A percentile compares a stretch with the other conserved stretches of the same genome.
Evolutionary conservation across 2,888 invertebrate species (phyloP).

Genomic region (Alsophila aescularia): DNA sequence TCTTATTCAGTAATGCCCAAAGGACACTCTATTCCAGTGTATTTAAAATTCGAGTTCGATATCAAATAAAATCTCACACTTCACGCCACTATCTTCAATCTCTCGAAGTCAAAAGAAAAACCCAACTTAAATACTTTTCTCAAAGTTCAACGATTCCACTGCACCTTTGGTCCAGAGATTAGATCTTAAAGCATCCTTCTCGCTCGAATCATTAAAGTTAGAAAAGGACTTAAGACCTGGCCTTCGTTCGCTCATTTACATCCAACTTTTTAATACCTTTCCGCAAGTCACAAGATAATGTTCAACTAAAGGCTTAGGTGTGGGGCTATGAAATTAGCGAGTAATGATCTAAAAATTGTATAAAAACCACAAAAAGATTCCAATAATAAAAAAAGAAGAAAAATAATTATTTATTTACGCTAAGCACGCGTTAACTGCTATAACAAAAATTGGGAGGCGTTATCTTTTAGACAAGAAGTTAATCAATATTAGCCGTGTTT

Average conservation of each 20-base stretch:
- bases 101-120: constrained; percentile 14
- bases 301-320: constrained; percentile 50
- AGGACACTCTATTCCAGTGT: neutral
- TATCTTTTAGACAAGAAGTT: no score
- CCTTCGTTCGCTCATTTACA: constrained; percentile 53
- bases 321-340: constrained; percentile 15
- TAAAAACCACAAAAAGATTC: no score
- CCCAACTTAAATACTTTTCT: constrained; percentile 6
- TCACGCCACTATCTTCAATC: constrained; percentile 10
- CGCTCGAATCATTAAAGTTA: constrained; percentile 34
- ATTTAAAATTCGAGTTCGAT: neutral
- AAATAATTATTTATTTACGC: no score
- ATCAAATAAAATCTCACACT: neutral
- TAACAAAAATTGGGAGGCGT: no score
- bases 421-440: no score
- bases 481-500: no score
- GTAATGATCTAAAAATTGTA: no score
- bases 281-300: constrained; percentile 51
- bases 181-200: constrained; percentile 19
- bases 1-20: no score
- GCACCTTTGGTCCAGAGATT: constrained; percentile 24
- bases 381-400: no score
- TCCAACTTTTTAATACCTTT: constrained; percentile 52
- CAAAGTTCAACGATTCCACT: constrained; percentile 19
- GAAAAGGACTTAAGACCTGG: constrained; percentile 38